Evolutionary conservation across 1,140 invertebrate species (phyloP).

Genomic region (Brachystomella parvula): DNA sequence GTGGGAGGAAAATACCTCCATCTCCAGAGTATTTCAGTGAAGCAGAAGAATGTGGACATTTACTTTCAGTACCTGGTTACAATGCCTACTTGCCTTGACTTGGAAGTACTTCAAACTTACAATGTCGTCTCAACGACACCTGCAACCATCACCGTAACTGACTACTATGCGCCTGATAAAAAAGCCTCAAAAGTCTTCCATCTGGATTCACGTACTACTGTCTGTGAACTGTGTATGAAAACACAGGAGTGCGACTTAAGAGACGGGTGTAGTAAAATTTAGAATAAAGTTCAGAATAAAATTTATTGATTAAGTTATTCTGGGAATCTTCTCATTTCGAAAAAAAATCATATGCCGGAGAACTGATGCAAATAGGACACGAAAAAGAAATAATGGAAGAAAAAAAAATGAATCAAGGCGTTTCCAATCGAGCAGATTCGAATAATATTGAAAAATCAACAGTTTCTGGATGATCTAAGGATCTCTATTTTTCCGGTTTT

Average conservation of each 20-base stretch:
- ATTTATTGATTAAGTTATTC: too few species aligned
- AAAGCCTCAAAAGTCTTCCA: not conserved
- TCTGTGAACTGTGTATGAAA: not conserved
- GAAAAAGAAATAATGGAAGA: too few species aligned
- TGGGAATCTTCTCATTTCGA: too few species aligned
- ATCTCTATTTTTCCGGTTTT: too few species aligned
- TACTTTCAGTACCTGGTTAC: slow-evolving; percentile 1
- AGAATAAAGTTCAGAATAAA: too few species aligned
- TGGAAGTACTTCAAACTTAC: not conserved
- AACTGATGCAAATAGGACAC: too few species aligned
- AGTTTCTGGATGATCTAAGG: too few species aligned
- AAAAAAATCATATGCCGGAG: too few species aligned
- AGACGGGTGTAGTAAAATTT: not conserved
- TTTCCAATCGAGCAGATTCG: too few species aligned
- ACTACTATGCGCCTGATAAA: slow-evolving; percentile 7
- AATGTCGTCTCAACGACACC: not conserved
- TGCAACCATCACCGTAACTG: not conserved
- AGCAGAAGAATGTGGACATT: not conserved
- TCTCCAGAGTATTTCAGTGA: not conserved
- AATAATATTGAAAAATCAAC: too few species aligned
- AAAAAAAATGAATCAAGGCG: too few species aligned
- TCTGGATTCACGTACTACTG: not conserved
- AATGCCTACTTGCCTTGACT: not conserved
- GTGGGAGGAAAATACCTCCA: not conserved
- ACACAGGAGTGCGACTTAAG: not conserved